phyloP scores from a whole-genome alignment of 2,113 vertebrate species.

The Cnemophilus loriae region DNA sequence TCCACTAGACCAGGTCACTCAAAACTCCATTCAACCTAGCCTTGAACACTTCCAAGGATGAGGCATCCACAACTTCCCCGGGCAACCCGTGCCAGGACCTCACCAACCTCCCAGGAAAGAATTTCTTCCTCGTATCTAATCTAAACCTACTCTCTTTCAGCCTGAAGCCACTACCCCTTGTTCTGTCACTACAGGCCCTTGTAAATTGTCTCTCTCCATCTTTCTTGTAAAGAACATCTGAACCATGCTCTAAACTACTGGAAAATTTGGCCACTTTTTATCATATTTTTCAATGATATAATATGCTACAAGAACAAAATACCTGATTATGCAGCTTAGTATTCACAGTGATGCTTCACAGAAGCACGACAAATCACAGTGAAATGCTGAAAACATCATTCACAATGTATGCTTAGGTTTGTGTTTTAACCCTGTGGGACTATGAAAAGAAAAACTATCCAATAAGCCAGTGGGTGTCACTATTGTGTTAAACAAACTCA shows the following conservation, averaged over 20 bases:
- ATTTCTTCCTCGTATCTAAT: not conserved
- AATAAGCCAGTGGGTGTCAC: constrained; percentile 49
- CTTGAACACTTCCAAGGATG: not conserved
- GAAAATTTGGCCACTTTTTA: not conserved
- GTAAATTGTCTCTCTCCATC: not conserved
- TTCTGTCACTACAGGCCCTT: not conserved
- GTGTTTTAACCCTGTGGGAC: not conserved
- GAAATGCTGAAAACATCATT: not conserved
- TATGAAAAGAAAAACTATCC: not conserved
- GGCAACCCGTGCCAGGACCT: not conserved
- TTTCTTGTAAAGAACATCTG: not conserved
- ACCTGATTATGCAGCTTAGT: not conserved
- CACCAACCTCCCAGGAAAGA: not conserved
- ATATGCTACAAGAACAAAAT: not conserved
- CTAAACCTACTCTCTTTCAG: not conserved
- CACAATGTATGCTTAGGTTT: not conserved
- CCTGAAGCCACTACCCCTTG: not conserved
- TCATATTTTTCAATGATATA: not conserved
- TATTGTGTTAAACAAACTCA: not conserved
- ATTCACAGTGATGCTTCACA: not conserved
- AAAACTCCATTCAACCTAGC: not conserved
- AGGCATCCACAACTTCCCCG: not conserved
- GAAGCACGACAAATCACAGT: not conserved
- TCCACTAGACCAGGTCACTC: not conserved
- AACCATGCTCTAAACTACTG: not conserved